Evolutionary conservation across 2,797 vertebrate genomes (phyloP).

Genomic region (Catostomus latipinnis): DNA sequence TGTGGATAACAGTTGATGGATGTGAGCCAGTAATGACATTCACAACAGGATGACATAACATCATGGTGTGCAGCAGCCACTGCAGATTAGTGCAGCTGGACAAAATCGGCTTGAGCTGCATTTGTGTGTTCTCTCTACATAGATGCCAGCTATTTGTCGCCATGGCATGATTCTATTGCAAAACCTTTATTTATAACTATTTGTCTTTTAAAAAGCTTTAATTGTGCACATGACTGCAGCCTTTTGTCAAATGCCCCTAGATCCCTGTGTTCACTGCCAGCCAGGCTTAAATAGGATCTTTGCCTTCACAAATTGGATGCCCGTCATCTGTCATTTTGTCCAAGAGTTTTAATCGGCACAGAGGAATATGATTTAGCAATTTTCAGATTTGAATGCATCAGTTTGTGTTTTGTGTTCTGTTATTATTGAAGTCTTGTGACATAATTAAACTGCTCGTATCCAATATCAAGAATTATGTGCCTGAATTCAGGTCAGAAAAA

Average conservation of each 20-base stretch:
- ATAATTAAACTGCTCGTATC: neutral
- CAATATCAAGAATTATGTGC: neutral
- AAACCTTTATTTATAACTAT: conserved; percentile 8
- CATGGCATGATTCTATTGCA: neutral
- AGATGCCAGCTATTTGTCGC: neutral
- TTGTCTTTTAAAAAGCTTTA: neutral
- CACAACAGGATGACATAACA: conserved; percentile 68
- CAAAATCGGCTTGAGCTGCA: neutral
- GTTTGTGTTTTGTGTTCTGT: neutral
- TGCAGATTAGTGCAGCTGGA: conserved; percentile 56
- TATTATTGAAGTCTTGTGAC: neutral
- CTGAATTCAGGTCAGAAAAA: neutral
- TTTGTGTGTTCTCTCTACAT: neutral
- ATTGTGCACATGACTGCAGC: neutral
- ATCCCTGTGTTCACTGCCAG: neutral
- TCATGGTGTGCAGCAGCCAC: conserved; percentile 57
- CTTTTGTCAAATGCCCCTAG: conserved; percentile 13
- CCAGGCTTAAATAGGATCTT: neutral
- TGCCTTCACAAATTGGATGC: neutral
- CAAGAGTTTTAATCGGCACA: neutral
- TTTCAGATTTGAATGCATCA: neutral
- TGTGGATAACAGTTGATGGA: neutral
- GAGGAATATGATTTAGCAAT: neutral
- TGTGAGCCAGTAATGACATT: neutral
- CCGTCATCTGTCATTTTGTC: neutral